phyloP scores from a whole-genome alignment of 1,140 invertebrate species.

The Lepidotrigona ventralis region DNA sequence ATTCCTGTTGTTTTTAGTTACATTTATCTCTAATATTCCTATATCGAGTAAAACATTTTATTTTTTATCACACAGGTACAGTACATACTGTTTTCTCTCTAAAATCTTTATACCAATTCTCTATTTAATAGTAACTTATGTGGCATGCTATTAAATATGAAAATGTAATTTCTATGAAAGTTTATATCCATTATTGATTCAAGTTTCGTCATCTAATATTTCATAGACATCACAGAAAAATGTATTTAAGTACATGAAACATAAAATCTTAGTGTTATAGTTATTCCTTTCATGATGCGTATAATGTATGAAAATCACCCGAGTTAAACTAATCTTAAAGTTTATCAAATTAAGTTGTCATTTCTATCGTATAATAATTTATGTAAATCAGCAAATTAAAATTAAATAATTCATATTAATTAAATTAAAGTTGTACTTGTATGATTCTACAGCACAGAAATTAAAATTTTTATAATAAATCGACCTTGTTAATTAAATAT shows the following conservation, averaged over 20 bases:
- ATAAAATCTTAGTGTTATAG: constrained; percentile 1
- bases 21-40: constrained; percentile 26
- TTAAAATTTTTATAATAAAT: background rate
- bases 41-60: constrained; percentile 37
- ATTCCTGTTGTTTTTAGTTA: constrained; percentile 22
- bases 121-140: constrained; percentile 41
- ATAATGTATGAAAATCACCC: background rate
- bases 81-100: constrained; percentile 46
- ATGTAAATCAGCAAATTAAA: background rate
- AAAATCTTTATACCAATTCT: constrained; percentile 42
- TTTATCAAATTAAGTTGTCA: constrained; percentile 3
- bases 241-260: background rate
- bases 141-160: constrained; percentile 51
- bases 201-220: constrained; percentile 16
- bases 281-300: background rate
- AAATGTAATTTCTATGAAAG: constrained; percentile 42
- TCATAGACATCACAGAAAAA: constrained; percentile 22
- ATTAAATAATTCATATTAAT: background rate
- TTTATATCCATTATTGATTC: constrained; percentile 31
- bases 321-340: constrained; percentile 5
- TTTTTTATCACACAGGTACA: constrained; percentile 56
- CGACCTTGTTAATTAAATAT: background rate
- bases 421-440: background rate
- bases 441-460: background rate
- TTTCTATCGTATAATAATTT: background rate